phyloP scores from a whole-genome alignment of 2,797 vertebrate genomes.

The Galago senegalensis region DNA sequence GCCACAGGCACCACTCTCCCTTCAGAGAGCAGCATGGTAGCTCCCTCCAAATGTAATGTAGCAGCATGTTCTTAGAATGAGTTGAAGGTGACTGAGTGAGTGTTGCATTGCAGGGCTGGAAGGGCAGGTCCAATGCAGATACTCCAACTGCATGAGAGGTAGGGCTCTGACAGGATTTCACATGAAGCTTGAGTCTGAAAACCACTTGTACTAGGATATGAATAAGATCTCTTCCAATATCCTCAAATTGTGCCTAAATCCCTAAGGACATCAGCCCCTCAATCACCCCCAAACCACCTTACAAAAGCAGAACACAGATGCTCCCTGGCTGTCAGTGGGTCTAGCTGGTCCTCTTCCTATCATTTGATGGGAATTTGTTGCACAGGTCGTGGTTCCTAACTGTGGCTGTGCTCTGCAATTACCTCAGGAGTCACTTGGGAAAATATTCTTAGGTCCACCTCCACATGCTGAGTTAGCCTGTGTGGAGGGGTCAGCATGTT shows the following conservation, averaged over 20 bases:
- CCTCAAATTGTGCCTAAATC: not conserved
- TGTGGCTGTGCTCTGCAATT: not conserved
- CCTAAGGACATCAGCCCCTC: not conserved
- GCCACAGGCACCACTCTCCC: too few species aligned
- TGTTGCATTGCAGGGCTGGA: not conserved
- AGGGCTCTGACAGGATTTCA: not conserved
- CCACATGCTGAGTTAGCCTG: not conserved
- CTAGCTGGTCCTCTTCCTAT: not conserved
- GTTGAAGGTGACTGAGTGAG: not conserved
- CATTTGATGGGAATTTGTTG: not conserved
- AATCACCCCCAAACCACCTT: not conserved
- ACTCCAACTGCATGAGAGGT: accelerated
- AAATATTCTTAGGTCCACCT: not conserved
- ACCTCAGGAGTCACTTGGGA: not conserved
- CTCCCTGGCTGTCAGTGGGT: not conserved
- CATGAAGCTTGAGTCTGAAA: not conserved
- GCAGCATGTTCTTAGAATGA: not conserved
- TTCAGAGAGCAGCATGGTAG: not conserved
- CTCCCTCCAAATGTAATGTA: not conserved
- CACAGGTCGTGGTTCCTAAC: not conserved
- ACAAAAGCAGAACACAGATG: not conserved
- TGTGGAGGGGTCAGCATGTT: not conserved
- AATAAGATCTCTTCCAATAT: not conserved
- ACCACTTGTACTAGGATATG: not conserved
- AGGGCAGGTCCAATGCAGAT: not conserved